phyloP scores from a whole-genome alignment of 2,113 vertebrate genomes.

The Gnathonemus echidnorhynchus region DNA sequence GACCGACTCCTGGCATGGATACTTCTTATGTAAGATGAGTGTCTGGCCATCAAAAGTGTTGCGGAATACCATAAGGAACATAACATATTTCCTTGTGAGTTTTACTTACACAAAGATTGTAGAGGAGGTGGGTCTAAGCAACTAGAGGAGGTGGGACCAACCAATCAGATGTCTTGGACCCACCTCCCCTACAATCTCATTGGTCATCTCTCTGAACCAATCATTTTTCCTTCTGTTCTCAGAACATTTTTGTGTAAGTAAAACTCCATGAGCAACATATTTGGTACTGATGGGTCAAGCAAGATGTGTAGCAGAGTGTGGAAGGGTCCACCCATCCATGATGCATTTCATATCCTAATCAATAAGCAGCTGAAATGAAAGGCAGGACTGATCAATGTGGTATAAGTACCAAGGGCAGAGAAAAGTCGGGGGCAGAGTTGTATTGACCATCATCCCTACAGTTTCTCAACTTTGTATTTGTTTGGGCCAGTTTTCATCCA shows the following conservation, averaged over 20 bases:
- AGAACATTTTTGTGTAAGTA: no score
- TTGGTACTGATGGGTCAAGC: background rate
- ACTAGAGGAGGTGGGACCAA: no score
- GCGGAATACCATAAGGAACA: background rate
- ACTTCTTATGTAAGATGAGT: background rate
- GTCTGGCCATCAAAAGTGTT: background rate
- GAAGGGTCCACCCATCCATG: no score
- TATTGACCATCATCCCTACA: background rate
- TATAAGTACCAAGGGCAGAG: background rate
- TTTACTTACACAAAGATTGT: no score
- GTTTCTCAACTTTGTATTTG: slow-evolving; percentile 3
- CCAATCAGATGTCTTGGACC: no score
- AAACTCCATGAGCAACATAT: background rate
- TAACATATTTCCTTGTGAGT: background rate
- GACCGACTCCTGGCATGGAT: background rate
- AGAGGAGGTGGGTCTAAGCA: no score
- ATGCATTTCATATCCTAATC: background rate
- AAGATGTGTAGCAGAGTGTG: background rate
- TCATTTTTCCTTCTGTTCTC: no score
- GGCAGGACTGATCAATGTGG: background rate
- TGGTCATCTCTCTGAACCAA: no score
- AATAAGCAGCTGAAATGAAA: background rate
- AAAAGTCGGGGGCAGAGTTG: background rate
- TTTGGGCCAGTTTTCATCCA: background rate
- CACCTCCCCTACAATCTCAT: no score